These are phyloP conservation scores for Archivesica marissinica DNA, from an alignment of 1,140 invertebrate species.

Conservation along the genomic window DNA sequence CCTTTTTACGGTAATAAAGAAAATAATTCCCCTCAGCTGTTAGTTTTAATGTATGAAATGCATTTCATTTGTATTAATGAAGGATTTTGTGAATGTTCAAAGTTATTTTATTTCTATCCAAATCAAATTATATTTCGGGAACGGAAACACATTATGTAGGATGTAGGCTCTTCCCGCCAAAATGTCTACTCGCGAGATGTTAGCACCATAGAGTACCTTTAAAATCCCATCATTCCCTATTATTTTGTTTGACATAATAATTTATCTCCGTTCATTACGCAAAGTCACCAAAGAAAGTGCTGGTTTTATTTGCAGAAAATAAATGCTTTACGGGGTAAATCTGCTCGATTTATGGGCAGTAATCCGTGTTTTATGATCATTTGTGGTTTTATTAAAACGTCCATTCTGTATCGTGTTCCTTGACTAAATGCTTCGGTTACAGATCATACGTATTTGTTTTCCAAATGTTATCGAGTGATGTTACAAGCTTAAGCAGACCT, in stretches of 20 bases:
- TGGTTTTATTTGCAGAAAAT: slow-evolving; percentile 33
- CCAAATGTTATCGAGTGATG: too few relatives aligned
- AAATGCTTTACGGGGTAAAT: slow-evolving; percentile 11
- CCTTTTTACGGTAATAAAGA: too few relatives aligned
- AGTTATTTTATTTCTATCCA: neutral
- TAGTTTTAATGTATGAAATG: too few relatives aligned
- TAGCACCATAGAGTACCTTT: slow-evolving; percentile 2
- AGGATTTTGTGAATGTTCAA: slow-evolving; percentile 3
- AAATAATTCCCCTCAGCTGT: too few relatives aligned
- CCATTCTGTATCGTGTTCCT: slow-evolving; percentile 9
- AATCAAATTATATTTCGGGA: slow-evolving; percentile 9
- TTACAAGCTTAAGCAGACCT: too few relatives aligned
- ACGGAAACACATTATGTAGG: neutral
- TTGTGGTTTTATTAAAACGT: slow-evolving; percentile 32
- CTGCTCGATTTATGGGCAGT: slow-evolving; percentile 19
- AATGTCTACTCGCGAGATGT: slow-evolving; percentile 1
- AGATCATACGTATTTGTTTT: too few relatives aligned
- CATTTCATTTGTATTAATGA: too few relatives aligned
- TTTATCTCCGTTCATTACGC: slow-evolving; percentile 55
- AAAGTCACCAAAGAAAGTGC: slow-evolving; percentile 33
- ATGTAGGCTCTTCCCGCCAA: slow-evolving; percentile 7
- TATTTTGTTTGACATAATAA: slow-evolving; percentile 47
- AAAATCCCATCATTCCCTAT: slow-evolving; percentile 4
- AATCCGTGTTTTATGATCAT: slow-evolving; percentile 31
- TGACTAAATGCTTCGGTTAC: neutral